Conservation (phyloP, 2,888 invertebrate species). For the Mongoloraphidia duomilia region DNA sequence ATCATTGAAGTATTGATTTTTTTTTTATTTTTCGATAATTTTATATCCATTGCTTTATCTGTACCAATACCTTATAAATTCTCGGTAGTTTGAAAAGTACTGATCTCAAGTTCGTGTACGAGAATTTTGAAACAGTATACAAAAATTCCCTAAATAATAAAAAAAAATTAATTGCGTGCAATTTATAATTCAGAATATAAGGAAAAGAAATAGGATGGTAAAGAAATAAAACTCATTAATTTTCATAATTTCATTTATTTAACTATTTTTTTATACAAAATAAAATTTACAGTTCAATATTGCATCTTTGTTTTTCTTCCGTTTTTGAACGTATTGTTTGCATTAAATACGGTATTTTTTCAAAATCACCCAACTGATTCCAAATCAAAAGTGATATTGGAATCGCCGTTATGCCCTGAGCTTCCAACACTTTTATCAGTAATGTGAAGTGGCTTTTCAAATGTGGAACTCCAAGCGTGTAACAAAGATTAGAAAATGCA, state of each 20-base stretch:
- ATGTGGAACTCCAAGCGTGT: constrained; percentile 41
- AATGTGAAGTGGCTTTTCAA: constrained; percentile 38
- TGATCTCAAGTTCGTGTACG: not conserved
- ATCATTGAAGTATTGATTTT: too few relatives aligned
- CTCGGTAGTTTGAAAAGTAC: not conserved
- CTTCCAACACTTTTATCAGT: constrained; percentile 39
- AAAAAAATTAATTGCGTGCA: too few relatives aligned
- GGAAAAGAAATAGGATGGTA: not conserved
- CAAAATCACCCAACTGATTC: constrained; percentile 36
- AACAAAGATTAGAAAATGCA: constrained; percentile 36
- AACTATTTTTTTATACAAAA: not conserved
- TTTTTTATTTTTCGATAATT: not conserved
- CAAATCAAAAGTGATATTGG: constrained; percentile 38
- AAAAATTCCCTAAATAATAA: too few relatives aligned
- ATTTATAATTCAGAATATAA: not conserved
- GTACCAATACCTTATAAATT: not conserved
- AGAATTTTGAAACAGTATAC: too few relatives aligned
- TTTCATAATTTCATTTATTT: not conserved
- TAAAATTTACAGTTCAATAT: constrained; percentile 4
- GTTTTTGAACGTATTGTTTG: constrained; percentile 38
- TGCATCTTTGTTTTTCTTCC: constrained; percentile 22
- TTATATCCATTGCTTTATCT: not conserved
- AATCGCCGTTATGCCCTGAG: constrained; percentile 38
- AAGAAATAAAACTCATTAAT: not conserved
- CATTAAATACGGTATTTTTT: constrained; percentile 49